These are phyloP conservation scores for Menura novaehollandiae DNA, from an alignment of 2,113 vertebrate genomes.

Conservation along the genomic window DNA sequence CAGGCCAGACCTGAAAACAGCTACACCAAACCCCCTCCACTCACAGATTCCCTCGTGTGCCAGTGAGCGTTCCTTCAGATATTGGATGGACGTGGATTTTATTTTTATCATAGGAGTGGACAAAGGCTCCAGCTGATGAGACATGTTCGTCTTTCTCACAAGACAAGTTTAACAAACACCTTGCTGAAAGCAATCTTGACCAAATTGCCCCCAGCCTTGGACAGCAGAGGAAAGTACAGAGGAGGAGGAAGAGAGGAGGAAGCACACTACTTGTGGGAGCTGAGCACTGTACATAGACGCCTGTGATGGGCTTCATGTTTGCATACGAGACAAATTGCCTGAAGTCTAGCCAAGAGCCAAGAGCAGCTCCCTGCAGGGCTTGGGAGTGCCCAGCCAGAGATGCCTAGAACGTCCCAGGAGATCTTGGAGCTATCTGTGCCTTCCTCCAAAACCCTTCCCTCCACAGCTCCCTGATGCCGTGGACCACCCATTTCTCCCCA, in stretches of 20 bases:
- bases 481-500: background rate
- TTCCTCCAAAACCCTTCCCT: background rate
- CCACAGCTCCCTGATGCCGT: background rate
- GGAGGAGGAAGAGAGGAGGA: background rate
- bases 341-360: background rate
- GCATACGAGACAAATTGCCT: background rate
- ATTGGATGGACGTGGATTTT: background rate
- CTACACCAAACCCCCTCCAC: background rate
- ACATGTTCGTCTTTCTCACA: background rate
- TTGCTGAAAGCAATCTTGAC: background rate
- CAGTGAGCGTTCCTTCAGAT: background rate
- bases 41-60: accelerated
- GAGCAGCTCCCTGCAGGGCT: background rate
- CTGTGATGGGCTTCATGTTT: background rate
- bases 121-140: background rate
- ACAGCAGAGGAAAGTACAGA: background rate
- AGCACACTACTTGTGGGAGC: background rate
- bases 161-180: background rate
- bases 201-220: background rate
- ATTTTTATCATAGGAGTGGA: background rate
- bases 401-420: background rate
- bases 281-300: background rate
- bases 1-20: background rate
- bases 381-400: too few relatives aligned
- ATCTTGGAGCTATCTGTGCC: background rate